Evolutionary conservation across 2,113 vertebrate genomes (phyloP), one percentile per base, ranked within the genome.

Genomic region (Tympanuchus pallidicinctus): DNA sequence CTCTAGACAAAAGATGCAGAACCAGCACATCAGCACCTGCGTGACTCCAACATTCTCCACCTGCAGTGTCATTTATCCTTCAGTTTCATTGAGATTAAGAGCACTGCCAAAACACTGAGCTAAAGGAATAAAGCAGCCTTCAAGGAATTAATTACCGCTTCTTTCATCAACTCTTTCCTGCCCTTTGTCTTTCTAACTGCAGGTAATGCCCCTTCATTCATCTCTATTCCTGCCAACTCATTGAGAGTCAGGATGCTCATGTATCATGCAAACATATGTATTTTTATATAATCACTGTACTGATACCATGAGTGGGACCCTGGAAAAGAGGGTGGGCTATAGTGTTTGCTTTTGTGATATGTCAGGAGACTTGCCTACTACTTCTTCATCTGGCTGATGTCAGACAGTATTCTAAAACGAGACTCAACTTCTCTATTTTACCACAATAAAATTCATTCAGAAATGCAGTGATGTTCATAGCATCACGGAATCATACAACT

Each of bases 111-210:
- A 78, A 25, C 20, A 65, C 34, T 43, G 91, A 82, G 89, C 32
- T 50, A 69, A 94, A 94, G 36, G n/a, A 42, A 94, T 87, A 70
- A 92, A 93, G 11, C 32, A 86, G 11, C 32, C 88, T 88, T 83
- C 60, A 40, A 82, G 47, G 47, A 80, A 80, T 67, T 73, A 56
- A 93, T 65, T 69, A 73, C 22, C 0, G 2, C 5, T 85, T 81
- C 65, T 95, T 94, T 86, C 85, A 91, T 86, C 30, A 67, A 28
- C 10, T 14, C 6, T 47, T 72, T 20, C 0, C 1, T 7, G 4
- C 8, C 3, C 12, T 13, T 77, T 87, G 42, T 79, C 42, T 91
- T 84, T 36, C 34, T 64, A 57, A 57, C 24, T 91, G 48, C 78
- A 94, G 84, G 45, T 92, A 66, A 50, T 65, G 43, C 6, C 13